Evolutionary conservation across 2,797 vertebrate species (phyloP).

Genomic region (Fundulus diaphanus): DNA sequence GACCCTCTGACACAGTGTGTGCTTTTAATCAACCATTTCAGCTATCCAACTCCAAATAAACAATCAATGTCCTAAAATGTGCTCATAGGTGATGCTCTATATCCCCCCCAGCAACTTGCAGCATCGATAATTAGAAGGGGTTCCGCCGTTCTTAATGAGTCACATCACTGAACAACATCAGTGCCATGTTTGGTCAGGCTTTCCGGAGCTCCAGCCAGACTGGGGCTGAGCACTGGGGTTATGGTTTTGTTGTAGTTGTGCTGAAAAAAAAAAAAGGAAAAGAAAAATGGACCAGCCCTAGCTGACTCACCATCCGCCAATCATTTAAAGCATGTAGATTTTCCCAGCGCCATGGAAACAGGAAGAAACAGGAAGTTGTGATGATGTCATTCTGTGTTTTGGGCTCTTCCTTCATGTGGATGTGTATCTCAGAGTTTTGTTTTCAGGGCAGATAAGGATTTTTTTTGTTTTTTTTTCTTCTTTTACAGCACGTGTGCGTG

Average conservation of each 20-base stretch:
- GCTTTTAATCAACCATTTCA: neutral
- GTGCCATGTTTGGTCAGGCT: constrained; percentile 71
- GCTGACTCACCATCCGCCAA: constrained; percentile 78
- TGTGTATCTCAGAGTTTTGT: constrained; percentile 70
- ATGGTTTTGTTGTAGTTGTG: constrained; percentile 67
- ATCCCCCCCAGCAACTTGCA: neutral
- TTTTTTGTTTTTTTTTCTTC: no score
- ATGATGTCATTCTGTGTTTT: constrained; percentile 78
- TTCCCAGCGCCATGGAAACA: constrained; percentile 49
- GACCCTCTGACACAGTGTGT: neutral
- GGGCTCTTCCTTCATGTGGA: constrained; percentile 54
- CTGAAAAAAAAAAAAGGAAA: constrained; percentile 3
- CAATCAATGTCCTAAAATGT: neutral
- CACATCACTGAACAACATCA: constrained; percentile 29
- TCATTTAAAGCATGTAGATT: constrained; percentile 59
- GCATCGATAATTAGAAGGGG: constrained; percentile 9
- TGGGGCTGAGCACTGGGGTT: constrained; percentile 36
- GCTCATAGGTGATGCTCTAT: neutral
- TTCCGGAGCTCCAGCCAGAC: constrained; percentile 54
- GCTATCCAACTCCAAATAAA: no score
- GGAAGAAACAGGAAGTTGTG: constrained; percentile 80
- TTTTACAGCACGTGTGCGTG: constrained; percentile 40
- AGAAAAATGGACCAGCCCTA: constrained; percentile 60
- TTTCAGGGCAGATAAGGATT: constrained; percentile 51
- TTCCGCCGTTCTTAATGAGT: constrained; percentile 40